A percentile compares a stretch with the other conserved stretches of the same genome.
phyloP scores from a whole-genome alignment of 2,888 invertebrate species.

The Malachius bipustulatus region DNA sequence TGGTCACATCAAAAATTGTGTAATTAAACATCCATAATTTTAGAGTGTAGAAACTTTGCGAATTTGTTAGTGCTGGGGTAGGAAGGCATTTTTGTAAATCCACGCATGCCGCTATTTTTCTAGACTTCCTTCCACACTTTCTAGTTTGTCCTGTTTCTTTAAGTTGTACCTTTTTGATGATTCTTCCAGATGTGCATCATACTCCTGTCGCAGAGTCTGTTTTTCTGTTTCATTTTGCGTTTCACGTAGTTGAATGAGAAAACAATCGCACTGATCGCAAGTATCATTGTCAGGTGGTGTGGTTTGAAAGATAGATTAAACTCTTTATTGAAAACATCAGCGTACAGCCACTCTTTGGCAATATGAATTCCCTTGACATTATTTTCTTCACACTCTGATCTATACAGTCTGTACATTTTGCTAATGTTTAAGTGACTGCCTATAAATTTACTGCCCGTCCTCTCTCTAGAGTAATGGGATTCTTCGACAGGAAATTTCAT shows the following conservation, averaged over 20 bases:
- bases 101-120: slow-evolving; percentile 2
- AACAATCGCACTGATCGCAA: slow-evolving; percentile 1
- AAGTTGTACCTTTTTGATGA: slow-evolving; percentile 2
- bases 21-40: slow-evolving; percentile 1
- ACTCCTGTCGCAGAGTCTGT: neutral
- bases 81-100: slow-evolving; percentile 3
- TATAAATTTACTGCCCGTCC: slow-evolving; percentile 10
- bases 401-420: slow-evolving; percentile 12
- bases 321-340: slow-evolving; percentile 14
- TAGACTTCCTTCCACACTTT: slow-evolving; percentile 1
- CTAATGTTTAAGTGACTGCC: slow-evolving; percentile 13
- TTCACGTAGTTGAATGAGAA: slow-evolving; percentile 1
- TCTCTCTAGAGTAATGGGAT: slow-evolving; percentile 13
- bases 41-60: slow-evolving; percentile 1
- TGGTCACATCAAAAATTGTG: slow-evolving; percentile 1
- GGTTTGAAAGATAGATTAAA: slow-evolving; percentile 7
- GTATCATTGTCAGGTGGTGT: slow-evolving; percentile 3
- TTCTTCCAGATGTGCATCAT: slow-evolving; percentile 3
- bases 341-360: slow-evolving; percentile 15
- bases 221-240: neutral
- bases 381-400: slow-evolving; percentile 12
- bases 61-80: slow-evolving; percentile 1
- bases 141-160: slow-evolving; percentile 2
- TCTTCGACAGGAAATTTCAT: slow-evolving; percentile 12
- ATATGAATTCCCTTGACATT: slow-evolving; percentile 9